These are phyloP conservation scores for Pyrochroa serraticornis DNA, from an alignment of 2,888 invertebrate genomes.

Conservation along the genomic window DNA sequence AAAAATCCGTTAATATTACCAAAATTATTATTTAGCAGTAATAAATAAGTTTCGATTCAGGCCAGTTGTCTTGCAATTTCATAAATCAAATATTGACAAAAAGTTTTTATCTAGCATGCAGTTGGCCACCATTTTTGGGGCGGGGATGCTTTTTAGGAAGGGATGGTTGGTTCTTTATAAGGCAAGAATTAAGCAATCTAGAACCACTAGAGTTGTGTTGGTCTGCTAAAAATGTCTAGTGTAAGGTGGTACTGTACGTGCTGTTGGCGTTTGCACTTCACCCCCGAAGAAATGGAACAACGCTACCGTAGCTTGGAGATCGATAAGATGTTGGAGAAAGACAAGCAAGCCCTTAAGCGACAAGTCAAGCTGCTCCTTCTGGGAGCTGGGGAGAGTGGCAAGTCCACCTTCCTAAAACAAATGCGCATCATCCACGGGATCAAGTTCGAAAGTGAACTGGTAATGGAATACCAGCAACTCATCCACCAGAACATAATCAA, in stretches of 20 bases:
- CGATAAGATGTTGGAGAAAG: slow-evolving; percentile 84
- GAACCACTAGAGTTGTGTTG: slow-evolving; percentile 28
- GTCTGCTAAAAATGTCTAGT: slow-evolving; percentile 67
- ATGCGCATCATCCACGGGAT: slow-evolving; percentile 95
- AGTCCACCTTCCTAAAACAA: slow-evolving; percentile 92
- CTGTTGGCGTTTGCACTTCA: slow-evolving; percentile 83
- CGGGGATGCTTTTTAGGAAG: too few relatives aligned
- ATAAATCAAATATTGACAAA: too few relatives aligned
- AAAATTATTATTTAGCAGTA: too few relatives aligned
- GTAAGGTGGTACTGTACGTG: slow-evolving; percentile 74
- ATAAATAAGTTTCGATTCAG: too few relatives aligned
- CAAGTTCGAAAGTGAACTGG: slow-evolving; percentile 84
- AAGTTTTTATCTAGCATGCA: too few relatives aligned
- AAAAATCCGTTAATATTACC: too few relatives aligned
- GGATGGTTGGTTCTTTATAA: too few relatives aligned
- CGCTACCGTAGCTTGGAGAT: slow-evolving; percentile 85
- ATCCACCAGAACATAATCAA: slow-evolving; percentile 96
- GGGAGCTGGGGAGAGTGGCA: slow-evolving; percentile 91
- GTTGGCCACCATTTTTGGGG: too few relatives aligned
- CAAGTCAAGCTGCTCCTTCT: slow-evolving; percentile 90
- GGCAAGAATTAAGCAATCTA: too few relatives aligned
- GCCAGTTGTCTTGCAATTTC: too few relatives aligned
- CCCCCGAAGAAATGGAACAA: slow-evolving; percentile 88
- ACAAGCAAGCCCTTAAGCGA: slow-evolving; percentile 79
- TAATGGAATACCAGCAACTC: slow-evolving; percentile 88